Percentiles rank a stretch among this genome's conserved stretches.
Conservation (phyloP, 2,888 invertebrate species). For the Plemyria rubiginata region DNA sequence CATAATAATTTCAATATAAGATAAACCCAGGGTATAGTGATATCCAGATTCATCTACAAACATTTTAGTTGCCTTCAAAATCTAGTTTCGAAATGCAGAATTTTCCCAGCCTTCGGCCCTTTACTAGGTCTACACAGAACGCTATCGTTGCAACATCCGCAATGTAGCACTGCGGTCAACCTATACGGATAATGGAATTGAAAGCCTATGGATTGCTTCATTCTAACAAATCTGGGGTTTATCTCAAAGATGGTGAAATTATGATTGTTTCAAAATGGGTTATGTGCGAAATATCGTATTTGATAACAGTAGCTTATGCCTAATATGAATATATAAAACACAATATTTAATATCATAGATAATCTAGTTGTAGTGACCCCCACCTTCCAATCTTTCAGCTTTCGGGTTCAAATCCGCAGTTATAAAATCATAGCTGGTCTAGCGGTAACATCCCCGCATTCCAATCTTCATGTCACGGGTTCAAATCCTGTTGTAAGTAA, state of each 20-base stretch:
- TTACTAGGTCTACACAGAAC: conserved; percentile 33
- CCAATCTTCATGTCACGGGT: too few species aligned
- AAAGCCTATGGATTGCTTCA: conserved; percentile 17
- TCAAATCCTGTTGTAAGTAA: too few species aligned
- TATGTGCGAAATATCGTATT: not conserved
- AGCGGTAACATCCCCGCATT: too few species aligned
- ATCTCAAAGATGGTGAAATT: not conserved
- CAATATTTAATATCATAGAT: too few species aligned
- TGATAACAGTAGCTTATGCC: too few species aligned
- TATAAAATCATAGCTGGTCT: too few species aligned
- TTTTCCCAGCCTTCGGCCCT: conserved; percentile 69
- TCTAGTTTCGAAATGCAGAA: conserved; percentile 51
- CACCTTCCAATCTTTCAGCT: too few species aligned
- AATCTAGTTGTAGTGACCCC: too few species aligned
- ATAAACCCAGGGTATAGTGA: too few species aligned
- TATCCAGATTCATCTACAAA: not conserved
- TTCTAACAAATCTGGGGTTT: not conserved
- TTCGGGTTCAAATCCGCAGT: too few species aligned
- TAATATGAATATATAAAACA: too few species aligned
- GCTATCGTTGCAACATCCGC: conserved; percentile 36
- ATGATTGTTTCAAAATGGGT: not conserved
- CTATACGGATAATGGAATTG: conserved; percentile 8
- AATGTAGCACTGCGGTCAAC: conserved; percentile 11
- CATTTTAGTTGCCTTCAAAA: conserved; percentile 26
- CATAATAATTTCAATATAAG: too few species aligned